These are phyloP conservation scores for Amiota minor DNA, from an alignment of 2,888 invertebrate species.

Conservation along the genomic window DNA sequence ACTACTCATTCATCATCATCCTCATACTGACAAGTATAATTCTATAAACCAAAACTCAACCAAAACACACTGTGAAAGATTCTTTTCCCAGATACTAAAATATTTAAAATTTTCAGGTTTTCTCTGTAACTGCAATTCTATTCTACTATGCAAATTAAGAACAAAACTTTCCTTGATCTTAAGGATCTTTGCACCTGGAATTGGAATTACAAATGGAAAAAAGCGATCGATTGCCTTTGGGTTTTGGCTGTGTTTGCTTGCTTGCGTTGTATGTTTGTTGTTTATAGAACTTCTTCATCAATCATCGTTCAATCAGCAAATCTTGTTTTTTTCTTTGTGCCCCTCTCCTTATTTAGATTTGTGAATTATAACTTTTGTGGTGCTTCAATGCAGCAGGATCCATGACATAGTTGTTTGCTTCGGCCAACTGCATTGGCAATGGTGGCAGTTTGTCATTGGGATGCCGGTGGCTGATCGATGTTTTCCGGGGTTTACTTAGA, in stretches of 20 bases:
- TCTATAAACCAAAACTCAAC: constrained; percentile 4
- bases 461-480: constrained; percentile 80
- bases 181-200: too few relatives aligned
- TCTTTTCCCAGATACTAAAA: constrained; percentile 13
- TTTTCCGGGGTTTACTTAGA: constrained; percentile 76
- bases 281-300: too few relatives aligned
- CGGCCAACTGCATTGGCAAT: constrained; percentile 77
- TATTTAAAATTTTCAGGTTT: constrained; percentile 11
- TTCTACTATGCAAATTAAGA: too few relatives aligned
- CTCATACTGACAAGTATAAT: too few relatives aligned
- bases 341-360: constrained; percentile 48
- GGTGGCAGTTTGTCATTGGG: constrained; percentile 86
- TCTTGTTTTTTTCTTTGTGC: too few relatives aligned
- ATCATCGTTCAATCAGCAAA: too few relatives aligned
- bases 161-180: too few relatives aligned
- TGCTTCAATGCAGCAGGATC: constrained; percentile 72
- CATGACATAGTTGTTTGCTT: constrained; percentile 82
- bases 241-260: too few relatives aligned
- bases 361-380: constrained; percentile 72
- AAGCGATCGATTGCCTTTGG: not conserved
- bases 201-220: too few relatives aligned
- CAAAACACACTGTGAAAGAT: constrained; percentile 63
- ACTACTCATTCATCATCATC: too few relatives aligned
- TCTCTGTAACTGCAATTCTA: not conserved
- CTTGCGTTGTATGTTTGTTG: too few relatives aligned